phyloP scores from a whole-genome alignment of 2,888 invertebrate genomes.

The Cephalotes varians region DNA sequence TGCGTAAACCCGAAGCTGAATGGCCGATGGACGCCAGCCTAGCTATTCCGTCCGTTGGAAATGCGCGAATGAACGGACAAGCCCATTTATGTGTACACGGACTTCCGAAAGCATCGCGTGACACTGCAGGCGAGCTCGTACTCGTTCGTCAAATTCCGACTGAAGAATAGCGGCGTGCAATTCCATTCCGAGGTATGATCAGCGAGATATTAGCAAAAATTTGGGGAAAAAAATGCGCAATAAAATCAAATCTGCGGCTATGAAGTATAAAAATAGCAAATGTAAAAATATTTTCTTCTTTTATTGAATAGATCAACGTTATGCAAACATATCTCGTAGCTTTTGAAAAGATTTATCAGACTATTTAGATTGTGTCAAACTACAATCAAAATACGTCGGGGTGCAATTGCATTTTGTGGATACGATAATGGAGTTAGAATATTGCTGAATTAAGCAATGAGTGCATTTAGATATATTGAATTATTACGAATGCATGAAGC shows the following conservation, averaged over 20 bases:
- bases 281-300: background rate
- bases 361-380: background rate
- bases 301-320: background rate
- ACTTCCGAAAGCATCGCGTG: slow-evolving; percentile 44
- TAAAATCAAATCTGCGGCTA: slow-evolving; percentile 4
- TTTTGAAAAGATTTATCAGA: background rate
- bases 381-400: slow-evolving; percentile 5
- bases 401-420: slow-evolving; percentile 38
- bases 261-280: background rate
- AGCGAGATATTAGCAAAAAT: slow-evolving; percentile 1
- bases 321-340: background rate
- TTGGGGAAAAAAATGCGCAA: background rate
- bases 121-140: slow-evolving; percentile 36
- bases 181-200: slow-evolving; percentile 33
- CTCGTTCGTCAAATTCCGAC: slow-evolving; percentile 45
- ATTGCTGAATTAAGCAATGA: slow-evolving; percentile 42
- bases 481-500: slow-evolving; percentile 29
- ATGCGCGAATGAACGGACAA: slow-evolving; percentile 76
- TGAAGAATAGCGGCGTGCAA: slow-evolving; percentile 34
- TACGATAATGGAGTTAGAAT: slow-evolving; percentile 48
- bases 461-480: slow-evolving; percentile 49
- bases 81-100: slow-evolving; percentile 65
- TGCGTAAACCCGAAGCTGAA: slow-evolving; percentile 76
- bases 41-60: slow-evolving; percentile 77
- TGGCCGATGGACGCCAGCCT: slow-evolving; percentile 68